Evolutionary conservation across 2,888 invertebrate genomes (phyloP).

Genomic region (Pseudolycoriella hygida): DNA sequence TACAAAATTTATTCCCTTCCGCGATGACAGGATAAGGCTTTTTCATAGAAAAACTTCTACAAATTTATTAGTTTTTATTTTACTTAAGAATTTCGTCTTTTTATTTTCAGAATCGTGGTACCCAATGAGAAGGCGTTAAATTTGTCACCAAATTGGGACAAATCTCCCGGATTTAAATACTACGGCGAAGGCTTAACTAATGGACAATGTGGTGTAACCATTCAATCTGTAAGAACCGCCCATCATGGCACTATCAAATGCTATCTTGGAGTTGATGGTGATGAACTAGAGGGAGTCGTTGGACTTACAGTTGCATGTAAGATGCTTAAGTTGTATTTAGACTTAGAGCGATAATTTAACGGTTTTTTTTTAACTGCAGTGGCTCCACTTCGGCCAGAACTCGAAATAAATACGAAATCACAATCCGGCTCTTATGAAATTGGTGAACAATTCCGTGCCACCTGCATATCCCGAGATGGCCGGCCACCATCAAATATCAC

Average conservation of each 20-base stretch:
- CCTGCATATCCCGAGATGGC: slow-evolving; percentile 49
- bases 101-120: slow-evolving; percentile 28
- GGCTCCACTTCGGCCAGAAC: slow-evolving; percentile 23
- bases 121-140: slow-evolving; percentile 30
- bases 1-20: no score
- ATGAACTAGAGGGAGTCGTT: slow-evolving; percentile 41
- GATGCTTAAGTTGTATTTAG: slow-evolving; percentile 29
- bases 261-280: slow-evolving; percentile 38
- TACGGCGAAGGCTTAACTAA: slow-evolving; percentile 33
- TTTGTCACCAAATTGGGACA: slow-evolving; percentile 29
- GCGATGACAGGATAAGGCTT: no score
- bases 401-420: slow-evolving; percentile 15
- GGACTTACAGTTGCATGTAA: slow-evolving; percentile 53
- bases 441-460: slow-evolving; percentile 42
- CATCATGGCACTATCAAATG: slow-evolving; percentile 57
- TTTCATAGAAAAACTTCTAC: no score
- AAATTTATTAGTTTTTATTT: no score
- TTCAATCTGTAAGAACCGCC: slow-evolving; percentile 40
- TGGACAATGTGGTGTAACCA: slow-evolving; percentile 56
- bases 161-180: slow-evolving; percentile 33
- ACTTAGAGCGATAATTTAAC: slow-evolving; percentile 2
- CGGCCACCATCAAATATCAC: slow-evolving; percentile 58
- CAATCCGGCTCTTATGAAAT: slow-evolving; percentile 26
- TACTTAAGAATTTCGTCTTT: no score
- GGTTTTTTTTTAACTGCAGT: slow-evolving; percentile 15